phyloP scores from a whole-genome alignment of 2,113 vertebrate species.

The Elephas maximus region DNA sequence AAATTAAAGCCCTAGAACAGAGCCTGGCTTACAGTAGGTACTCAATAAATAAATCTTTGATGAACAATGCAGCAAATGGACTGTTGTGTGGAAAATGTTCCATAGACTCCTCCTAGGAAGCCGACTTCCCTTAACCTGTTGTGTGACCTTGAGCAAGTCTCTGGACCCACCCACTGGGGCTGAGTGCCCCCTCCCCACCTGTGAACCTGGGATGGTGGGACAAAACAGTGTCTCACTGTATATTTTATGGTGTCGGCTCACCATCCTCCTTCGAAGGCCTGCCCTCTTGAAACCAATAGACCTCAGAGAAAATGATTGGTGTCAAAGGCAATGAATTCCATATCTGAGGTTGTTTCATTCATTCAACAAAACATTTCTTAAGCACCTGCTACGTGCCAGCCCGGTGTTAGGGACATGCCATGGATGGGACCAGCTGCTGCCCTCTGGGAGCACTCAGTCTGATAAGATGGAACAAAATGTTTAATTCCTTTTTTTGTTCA shows the following conservation, averaged over 20 bases:
- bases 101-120: background rate
- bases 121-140: background rate
- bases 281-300: background rate
- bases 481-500: background rate
- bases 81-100: background rate
- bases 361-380: background rate
- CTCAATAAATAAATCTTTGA: background rate
- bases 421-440: background rate
- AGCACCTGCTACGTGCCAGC: background rate
- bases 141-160: background rate
- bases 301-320: background rate
- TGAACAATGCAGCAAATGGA: background rate
- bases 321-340: background rate
- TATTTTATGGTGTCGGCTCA: background rate
- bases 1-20: background rate
- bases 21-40: background rate
- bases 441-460: background rate
- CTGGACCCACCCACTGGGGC: background rate
- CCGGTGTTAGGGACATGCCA: background rate
- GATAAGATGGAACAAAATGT: background rate
- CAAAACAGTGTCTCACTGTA: background rate
- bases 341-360: background rate
- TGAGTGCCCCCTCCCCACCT: background rate
- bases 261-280: background rate
- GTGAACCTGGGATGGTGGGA: background rate